phyloP scores from a whole-genome alignment of 2,113 vertebrate species.

The Melierax canorus region DNA sequence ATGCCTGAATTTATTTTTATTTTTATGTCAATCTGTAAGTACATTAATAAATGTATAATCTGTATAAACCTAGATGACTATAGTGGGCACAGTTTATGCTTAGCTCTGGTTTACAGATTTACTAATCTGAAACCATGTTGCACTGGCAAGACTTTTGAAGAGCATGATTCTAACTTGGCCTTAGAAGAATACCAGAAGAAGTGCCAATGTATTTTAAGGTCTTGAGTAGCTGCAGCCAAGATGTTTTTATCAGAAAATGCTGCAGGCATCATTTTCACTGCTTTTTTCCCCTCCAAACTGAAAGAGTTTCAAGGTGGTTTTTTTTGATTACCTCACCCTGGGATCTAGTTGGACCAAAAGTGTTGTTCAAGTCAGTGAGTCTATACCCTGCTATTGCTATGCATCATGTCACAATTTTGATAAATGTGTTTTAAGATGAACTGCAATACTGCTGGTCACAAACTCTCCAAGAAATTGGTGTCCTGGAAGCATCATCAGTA shows the following conservation, averaged over 20 bases:
- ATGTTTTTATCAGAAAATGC: not conserved
- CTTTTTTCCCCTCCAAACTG: not conserved
- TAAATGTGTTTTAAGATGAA: not conserved
- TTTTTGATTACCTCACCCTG: not conserved
- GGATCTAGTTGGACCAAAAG: not conserved
- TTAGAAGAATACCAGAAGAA: not conserved
- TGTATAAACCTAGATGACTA: not conserved
- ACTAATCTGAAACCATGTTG: not conserved
- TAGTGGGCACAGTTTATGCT: not conserved
- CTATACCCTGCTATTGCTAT: not conserved
- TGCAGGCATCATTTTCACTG: not conserved
- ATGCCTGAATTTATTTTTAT: not conserved
- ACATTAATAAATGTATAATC: not conserved
- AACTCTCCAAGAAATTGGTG: not conserved
- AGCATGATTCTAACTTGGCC: not conserved
- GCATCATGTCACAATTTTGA: not conserved
- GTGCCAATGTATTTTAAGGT: not conserved
- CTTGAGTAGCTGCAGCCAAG: not conserved
- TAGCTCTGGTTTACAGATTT: not conserved
- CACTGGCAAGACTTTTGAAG: not conserved
- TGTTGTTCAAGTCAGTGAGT: not conserved
- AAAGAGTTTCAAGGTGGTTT: not conserved
- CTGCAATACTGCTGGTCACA: not conserved
- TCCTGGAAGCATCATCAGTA: not conserved
- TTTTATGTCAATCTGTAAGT: not conserved